Evolutionary conservation across 1,140 invertebrate species (phyloP), one percentile per base, ranked within the genome.

Genomic region (Scylla paramamosain): DNA sequence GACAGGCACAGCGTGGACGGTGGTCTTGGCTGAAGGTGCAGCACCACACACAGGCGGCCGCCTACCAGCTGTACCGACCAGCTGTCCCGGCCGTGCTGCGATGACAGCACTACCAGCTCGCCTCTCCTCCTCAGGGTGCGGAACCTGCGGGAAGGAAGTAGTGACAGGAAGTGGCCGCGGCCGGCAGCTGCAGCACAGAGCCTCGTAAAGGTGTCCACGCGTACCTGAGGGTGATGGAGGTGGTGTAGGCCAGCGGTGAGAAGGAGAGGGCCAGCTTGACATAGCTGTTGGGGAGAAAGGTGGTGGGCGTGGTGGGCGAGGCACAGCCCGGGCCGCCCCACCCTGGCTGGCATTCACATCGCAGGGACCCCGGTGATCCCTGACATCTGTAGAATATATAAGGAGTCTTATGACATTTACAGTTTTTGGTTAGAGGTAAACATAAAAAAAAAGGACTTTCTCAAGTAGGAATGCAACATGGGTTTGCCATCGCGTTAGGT

Each of bases 201-300:
- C n/a, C 31, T 32, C 14, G 14, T 46, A 16, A 32, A 31, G 29
- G 31, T 20, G 84, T n/a, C 90, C 29, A 39, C 14, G 16, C 92
- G 28, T 84, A 84, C 92, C 92, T 93, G 92, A 93, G 92, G n/a
- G 32, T 83, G 92, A 93, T 52, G 92, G 92, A 84, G 7, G 92
- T 93, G 28, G 77, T 86, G 92, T 93, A 93, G 92, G 28, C 67
- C 28, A 93, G 92, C 20, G 92, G 92, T 8, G 92, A 83, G 39
- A 93, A 86, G 82, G 67, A 86, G 31, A 93, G 90, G 29, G 90
- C 90, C 90, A 91, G 59, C 90, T 91, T 91, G 52, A 91, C 52
- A 29, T 91, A 91, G 39, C 90, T 91, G 90, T 91, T 91, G 59
- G 39, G 90, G 12, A 91, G 16, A 28, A 91, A 91, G 90, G 90